These are phyloP conservation scores for Slavum lentiscoides DNA, from an alignment of 2,888 invertebrate genomes.

Conservation along the genomic window DNA sequence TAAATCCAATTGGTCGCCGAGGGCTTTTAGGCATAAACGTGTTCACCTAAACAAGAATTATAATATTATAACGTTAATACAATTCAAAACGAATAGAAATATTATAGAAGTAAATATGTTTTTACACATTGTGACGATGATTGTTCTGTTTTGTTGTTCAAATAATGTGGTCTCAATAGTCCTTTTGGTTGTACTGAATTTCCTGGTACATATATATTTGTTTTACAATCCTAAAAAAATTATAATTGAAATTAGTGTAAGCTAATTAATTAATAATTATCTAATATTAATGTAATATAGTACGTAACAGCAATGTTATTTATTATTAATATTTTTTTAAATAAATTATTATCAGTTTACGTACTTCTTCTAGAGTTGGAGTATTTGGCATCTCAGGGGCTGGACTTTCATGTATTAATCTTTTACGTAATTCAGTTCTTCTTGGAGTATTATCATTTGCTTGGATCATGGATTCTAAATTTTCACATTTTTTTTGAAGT, in stretches of 20 bases:
- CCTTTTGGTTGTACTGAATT: constrained; percentile 26
- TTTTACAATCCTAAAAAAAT: constrained; percentile 27
- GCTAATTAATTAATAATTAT: background rate
- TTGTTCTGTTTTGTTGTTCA: constrained; percentile 19
- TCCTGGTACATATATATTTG: constrained; percentile 11
- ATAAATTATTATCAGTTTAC: background rate
- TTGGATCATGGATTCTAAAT: constrained; percentile 43
- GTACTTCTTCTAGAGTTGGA: constrained; percentile 9
- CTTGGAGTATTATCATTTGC: constrained; percentile 39
- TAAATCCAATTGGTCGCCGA: constrained; percentile 36
- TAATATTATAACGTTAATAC: background rate
- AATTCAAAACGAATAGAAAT: background rate
- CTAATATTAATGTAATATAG: background rate
- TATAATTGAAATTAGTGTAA: background rate
- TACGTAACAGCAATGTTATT: background rate
- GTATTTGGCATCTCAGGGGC: constrained; percentile 30
- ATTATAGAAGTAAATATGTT: background rate
- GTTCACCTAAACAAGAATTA: constrained; percentile 14
- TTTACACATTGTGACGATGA: constrained; percentile 40
- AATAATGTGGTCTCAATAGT: constrained; percentile 15
- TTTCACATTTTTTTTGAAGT: constrained; percentile 49
- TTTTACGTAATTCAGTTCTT: constrained; percentile 41
- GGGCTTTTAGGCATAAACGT: constrained; percentile 43
- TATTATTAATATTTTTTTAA: background rate
- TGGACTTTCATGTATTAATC: constrained; percentile 53